Evolutionary conservation across 2,113 vertebrate species (phyloP).

Genomic region (Cinclus cinclus): DNA sequence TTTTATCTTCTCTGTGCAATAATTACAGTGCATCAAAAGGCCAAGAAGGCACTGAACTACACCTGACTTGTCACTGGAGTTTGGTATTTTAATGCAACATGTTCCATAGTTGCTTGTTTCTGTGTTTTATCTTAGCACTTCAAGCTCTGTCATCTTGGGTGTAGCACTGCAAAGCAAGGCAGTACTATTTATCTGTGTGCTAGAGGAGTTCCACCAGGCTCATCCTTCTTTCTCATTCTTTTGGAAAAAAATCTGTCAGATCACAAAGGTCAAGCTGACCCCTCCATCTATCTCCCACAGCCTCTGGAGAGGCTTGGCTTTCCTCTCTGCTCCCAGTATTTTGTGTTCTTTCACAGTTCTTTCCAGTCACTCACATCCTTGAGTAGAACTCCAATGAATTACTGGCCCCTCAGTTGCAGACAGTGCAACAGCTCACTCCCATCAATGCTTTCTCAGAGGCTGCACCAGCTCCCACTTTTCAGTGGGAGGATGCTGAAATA

Average conservation of each 20-base stretch:
- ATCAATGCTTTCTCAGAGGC: not conserved
- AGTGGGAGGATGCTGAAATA: not conserved
- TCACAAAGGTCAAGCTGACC: not conserved
- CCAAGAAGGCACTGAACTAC: conserved; percentile 16
- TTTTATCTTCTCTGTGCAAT: conserved; percentile 57
- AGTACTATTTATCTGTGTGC: not conserved
- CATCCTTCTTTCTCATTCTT: not conserved
- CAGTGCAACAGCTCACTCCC: not conserved
- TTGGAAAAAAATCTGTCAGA: not conserved
- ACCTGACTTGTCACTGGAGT: conserved; percentile 11
- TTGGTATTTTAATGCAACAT: conserved; percentile 54
- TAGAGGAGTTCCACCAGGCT: not conserved
- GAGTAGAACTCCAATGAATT: not conserved
- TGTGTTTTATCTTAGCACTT: conserved; percentile 35
- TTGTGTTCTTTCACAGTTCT: not conserved
- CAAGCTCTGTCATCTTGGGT: not conserved
- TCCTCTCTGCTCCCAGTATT: not conserved
- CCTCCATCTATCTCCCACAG: not conserved
- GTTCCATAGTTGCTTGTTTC: not conserved
- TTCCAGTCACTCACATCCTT: not conserved
- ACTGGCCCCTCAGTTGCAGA: not conserved
- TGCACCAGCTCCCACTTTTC: not conserved
- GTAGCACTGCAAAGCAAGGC: not conserved
- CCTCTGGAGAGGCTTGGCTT: not conserved
- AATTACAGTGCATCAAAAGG: conserved; percentile 53